Base-by-base conservation (phyloP, 2,888 invertebrate species). In the Asteroscopus sphinx region DNA sequence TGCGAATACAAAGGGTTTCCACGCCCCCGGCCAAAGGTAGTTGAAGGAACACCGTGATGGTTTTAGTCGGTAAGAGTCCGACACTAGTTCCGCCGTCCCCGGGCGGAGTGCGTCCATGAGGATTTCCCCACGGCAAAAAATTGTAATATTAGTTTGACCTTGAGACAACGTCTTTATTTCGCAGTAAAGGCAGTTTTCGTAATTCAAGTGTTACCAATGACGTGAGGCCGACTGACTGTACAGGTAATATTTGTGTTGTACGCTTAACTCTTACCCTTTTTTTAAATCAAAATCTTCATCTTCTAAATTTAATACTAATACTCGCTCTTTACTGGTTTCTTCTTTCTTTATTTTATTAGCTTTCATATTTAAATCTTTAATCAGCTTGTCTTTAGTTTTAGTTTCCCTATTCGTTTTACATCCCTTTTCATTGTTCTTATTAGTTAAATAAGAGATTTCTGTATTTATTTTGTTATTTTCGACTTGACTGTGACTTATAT, bases 231-330 rank as follows among this genome's bases (percentile, higher is more conserved):
- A n/a, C n/a, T n/a, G n/a, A n/a, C n/a, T n/a, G n/a, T n/a, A n/a
- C 17, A 4, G 15, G 6, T 6, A 11, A 33, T 21, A 21, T 12
- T 13, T 12, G 9, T 11, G 0, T 7, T n/a, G n/a, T 11, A 25
- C 45, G 13, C 9, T 41, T 8, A 9, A 12, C 12, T 13, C 46
- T 61, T 46, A 54, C 65, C 65, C 46, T 5, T 11, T 41, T 54
- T 26, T 26, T n/a, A 25, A 21, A 32, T 17, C 39, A 3, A 39
- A 44, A 25, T 47, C 26, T 21, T 7, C 16, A 42, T 35, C 35
- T 40, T 30, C 45, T 17, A 32, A 46, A 44, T 21, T 7, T 15
- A 48, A 44, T 30, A 25, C 7, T 3, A 39, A 44, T 2, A 48
- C 13, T 45, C 35, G 21, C 1, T n/a, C 32, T 36, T 17, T 11